phyloP scores from a whole-genome alignment of 2,113 vertebrate species.

The Alosa alosa region DNA sequence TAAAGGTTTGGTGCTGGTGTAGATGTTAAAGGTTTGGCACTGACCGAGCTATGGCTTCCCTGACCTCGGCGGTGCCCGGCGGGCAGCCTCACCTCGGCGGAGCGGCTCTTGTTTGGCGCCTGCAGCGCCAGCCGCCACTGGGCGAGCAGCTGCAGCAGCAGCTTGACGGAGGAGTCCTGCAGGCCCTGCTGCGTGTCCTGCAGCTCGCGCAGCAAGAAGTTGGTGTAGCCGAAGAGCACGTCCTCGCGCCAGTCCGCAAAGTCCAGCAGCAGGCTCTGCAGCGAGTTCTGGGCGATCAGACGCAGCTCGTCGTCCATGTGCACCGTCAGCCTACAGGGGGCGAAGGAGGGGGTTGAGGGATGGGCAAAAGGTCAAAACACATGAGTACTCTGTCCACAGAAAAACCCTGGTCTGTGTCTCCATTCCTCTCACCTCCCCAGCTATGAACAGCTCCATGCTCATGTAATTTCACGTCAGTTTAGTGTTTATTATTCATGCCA shows the following conservation, averaged over 20 bases:
- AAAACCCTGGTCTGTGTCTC: not conserved
- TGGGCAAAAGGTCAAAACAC: not conserved
- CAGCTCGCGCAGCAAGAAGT: conserved; percentile 93
- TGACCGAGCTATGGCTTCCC: not conserved
- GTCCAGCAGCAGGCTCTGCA: conserved; percentile 94
- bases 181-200: conserved; percentile 92
- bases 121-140: conserved; percentile 95
- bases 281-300: conserved; percentile 96
- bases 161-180: conserved; percentile 92
- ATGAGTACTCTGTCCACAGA: not conserved
- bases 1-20: too few relatives aligned
- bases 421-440: not conserved
- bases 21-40: too few relatives aligned
- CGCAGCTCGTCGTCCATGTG: conserved; percentile 98
- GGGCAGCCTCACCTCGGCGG: conserved; percentile 75
- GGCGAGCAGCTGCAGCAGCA: conserved; percentile 92
- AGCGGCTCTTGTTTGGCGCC: conserved; percentile 81
- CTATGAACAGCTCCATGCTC: not conserved
- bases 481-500: not conserved
- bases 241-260: conserved; percentile 97
- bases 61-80: not conserved
- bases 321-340: conserved; percentile 83
- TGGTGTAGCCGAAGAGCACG: conserved; percentile 93
- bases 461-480: too few relatives aligned
- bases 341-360: not conserved